Percentiles rank a stretch among this genome's conserved stretches.
These are phyloP conservation scores for Aphidoletes aphidimyza DNA, from an alignment of 2,888 invertebrate species.

Conservation along the genomic window DNA sequence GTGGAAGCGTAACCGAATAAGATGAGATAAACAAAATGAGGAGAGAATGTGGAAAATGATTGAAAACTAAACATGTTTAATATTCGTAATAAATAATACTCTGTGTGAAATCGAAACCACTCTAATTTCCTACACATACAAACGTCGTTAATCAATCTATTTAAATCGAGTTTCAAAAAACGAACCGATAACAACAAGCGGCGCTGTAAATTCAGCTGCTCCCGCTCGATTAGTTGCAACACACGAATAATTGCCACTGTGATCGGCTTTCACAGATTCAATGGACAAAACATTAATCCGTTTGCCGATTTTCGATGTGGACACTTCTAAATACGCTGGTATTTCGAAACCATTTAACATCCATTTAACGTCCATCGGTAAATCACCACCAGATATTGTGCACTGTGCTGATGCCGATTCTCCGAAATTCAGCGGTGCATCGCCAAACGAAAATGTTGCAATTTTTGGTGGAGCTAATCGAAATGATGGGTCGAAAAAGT, in stretches of 20 bases:
- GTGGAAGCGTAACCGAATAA: too few relatives aligned
- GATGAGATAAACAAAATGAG: too few relatives aligned
- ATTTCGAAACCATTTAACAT: slow-evolving; percentile 68
- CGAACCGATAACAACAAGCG: slow-evolving; percentile 71
- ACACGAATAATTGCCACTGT: slow-evolving; percentile 73
- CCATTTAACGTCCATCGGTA: slow-evolving; percentile 77
- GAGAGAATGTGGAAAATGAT: too few relatives aligned
- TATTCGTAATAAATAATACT: background rate
- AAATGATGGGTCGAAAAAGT: slow-evolving; percentile 63
- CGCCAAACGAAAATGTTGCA: slow-evolving; percentile 76
- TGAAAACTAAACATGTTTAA: background rate
- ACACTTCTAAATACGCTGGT: slow-evolving; percentile 68
- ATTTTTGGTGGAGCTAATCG: slow-evolving; percentile 78
- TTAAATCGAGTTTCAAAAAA: slow-evolving; percentile 3
- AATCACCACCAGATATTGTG: slow-evolving; percentile 72
- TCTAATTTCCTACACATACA: background rate
- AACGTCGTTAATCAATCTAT: background rate
- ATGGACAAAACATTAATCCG: slow-evolving; percentile 73
- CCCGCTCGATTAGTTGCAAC: slow-evolving; percentile 71
- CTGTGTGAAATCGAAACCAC: too few relatives aligned
- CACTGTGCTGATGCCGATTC: slow-evolving; percentile 74
- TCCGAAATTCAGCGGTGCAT: slow-evolving; percentile 73
- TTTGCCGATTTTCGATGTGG: slow-evolving; percentile 69
- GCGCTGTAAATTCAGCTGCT: slow-evolving; percentile 68
- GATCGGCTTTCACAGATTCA: slow-evolving; percentile 69